Evolutionary conservation across 2,888 invertebrate species (phyloP), one percentile per base, ranked within the genome.

Genomic region (Limnephilus lunatus): DNA sequence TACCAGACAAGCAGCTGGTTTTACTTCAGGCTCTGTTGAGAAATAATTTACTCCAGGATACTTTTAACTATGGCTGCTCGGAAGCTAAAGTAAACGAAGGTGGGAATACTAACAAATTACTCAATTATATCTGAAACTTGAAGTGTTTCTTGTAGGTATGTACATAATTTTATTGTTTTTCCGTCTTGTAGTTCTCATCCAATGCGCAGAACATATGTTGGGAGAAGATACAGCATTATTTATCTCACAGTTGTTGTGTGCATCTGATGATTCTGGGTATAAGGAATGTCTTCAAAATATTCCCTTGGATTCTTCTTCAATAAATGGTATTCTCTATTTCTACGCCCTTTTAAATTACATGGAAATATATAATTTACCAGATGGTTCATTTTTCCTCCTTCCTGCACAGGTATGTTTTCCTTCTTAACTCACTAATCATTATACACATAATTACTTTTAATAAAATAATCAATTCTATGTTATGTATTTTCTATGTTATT

Each of bases 151-250:
- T 25, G 25, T 68, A 68, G 25, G 25, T 68, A n/a, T n/a, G n/a
- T n/a, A 25, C 15, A 48, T 53, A 4, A 25, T n/a, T 68, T 68
- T 35, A 39, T 19, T 87, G 35, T 48, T 81, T 93, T 93, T 92
- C 87, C 89, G 86, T 92, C 92, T 95, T 94, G 31, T 93, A 96
- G 96, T 96, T 53, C 94, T 97, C 87, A 94, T 96, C 32, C 95
- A 96, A 94, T 95, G 96, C 91, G 96, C 96, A 15, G 95, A 95
- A 92, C 94, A 95, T 92, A 95, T 95, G 15, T 94, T 97, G 87
- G 94, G 95, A 31, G 95, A 96, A 94, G 97, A 97, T 94, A 95
- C 96, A 94, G 94, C 95, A 2, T 94, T 96, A 82, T 96, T 96
- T 25, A 94, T 97, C 92, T 95, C 96, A 2, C 96, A 96, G 94